Evolutionary conservation across 2,113 vertebrate genomes (phyloP).

Genomic region (Pseudopodoces humilis): DNA sequence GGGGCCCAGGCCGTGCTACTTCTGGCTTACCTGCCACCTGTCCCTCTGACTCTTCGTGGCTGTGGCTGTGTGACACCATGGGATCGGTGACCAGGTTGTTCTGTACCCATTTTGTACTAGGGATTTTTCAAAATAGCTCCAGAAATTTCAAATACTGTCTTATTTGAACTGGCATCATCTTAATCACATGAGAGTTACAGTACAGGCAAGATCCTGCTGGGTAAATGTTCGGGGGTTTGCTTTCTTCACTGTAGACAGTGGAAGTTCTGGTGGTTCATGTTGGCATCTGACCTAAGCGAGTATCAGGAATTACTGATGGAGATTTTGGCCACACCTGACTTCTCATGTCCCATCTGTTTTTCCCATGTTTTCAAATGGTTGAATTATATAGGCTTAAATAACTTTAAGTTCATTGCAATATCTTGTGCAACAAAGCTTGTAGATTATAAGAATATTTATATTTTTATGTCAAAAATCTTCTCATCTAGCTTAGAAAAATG

Average conservation of each 20-base stretch:
- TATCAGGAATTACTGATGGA: neutral
- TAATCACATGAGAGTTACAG: accelerated
- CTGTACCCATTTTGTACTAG: neutral
- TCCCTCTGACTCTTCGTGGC: neutral
- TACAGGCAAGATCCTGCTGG: neutral
- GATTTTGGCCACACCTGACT: neutral
- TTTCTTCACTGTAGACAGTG: neutral
- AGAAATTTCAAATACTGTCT: neutral
- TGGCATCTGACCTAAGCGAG: neutral
- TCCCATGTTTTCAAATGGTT: neutral
- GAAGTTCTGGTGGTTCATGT: neutral
- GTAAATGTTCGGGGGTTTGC: neutral
- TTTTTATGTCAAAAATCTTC: neutral
- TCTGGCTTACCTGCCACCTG: neutral
- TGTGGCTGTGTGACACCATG: neutral
- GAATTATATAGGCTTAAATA: neutral
- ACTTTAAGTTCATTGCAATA: neutral
- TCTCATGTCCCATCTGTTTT: neutral
- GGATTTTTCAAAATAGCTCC: neutral
- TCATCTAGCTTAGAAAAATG: neutral
- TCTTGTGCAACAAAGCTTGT: neutral
- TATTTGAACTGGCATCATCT: neutral
- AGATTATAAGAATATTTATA: neutral
- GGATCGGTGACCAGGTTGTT: neutral
- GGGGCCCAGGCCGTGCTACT: neutral